These are phyloP conservation scores for Enhydra lutris DNA, from an alignment of 2,113 vertebrate genomes.

Conservation along the genomic window DNA sequence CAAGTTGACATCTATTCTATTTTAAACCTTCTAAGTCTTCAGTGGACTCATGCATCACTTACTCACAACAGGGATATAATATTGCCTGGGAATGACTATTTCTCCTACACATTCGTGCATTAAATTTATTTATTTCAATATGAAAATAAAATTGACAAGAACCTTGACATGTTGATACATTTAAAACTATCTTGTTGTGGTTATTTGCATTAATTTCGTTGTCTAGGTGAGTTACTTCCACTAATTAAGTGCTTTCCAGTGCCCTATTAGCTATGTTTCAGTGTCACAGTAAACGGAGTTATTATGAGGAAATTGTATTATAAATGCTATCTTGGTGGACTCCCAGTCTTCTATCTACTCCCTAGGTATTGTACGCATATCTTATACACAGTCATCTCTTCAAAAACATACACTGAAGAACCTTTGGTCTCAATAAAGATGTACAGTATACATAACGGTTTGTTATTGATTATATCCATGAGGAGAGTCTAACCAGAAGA, in stretches of 20 bases:
- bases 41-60: conserved; percentile 69
- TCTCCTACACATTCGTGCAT: conserved; percentile 68
- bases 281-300: not conserved
- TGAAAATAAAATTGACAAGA: conserved; percentile 75
- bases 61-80: conserved; percentile 71
- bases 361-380: not conserved
- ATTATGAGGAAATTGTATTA: not conserved
- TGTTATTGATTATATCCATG: not conserved
- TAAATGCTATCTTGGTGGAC: not conserved
- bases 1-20: conserved; percentile 62
- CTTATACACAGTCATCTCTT: not conserved
- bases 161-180: conserved; percentile 59
- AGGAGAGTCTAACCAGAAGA: not conserved
- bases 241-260: conserved; percentile 52
- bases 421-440: not conserved
- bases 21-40: conserved; percentile 61
- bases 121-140: conserved; percentile 78
- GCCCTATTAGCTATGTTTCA: conserved; percentile 42
- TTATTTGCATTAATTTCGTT: conserved; percentile 55
- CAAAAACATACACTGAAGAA: not conserved
- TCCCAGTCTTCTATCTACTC: not conserved
- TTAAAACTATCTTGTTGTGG: conserved; percentile 55
- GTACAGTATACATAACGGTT: not conserved
- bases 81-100: conserved; percentile 71
- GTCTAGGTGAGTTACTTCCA: not conserved